These are phyloP conservation scores for Acipenser transmontanus DNA, from an alignment of 2,797 vertebrate genomes.

Conservation along the genomic window DNA sequence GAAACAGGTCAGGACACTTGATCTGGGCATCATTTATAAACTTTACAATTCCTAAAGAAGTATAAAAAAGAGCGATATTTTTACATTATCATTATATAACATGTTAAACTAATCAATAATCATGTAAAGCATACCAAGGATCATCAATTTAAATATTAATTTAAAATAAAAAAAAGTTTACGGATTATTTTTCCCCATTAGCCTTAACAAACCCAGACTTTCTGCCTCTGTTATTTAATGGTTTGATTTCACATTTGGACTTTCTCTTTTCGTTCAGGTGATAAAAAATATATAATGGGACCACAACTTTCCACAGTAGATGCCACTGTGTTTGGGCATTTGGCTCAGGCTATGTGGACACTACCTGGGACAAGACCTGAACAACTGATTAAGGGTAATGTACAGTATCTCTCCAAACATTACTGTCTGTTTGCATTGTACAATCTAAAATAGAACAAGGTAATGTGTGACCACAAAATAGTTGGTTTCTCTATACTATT, in stretches of 20 bases:
- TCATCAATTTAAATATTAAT: conserved; percentile 12
- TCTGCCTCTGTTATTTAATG: not conserved
- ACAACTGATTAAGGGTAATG: conserved; percentile 87
- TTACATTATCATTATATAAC: too few relatives aligned
- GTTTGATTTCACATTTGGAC: conserved; percentile 12
- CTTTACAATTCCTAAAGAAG: too few relatives aligned
- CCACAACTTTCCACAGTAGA: conserved; percentile 86
- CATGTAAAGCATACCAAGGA: not conserved
- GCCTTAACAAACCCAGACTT: not conserved
- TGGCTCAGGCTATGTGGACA: conserved; percentile 97
- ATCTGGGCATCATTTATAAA: too few relatives aligned
- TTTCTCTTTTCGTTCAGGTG: conserved; percentile 59
- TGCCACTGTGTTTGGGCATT: conserved; percentile 89
- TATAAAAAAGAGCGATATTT: too few relatives aligned
- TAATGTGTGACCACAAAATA: too few relatives aligned
- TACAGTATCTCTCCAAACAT: not conserved
- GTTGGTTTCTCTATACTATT: too few relatives aligned
- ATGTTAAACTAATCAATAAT: too few relatives aligned
- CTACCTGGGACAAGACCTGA: conserved; percentile 89
- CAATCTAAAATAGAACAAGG: too few relatives aligned
- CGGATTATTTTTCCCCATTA: not conserved
- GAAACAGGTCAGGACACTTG: too few relatives aligned
- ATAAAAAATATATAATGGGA: conserved; percentile 97
- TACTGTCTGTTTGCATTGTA: too few relatives aligned
- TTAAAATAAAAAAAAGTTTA: not conserved